Conservation (phyloP, 2,797 vertebrate genomes). For the Channa striata region DNA sequence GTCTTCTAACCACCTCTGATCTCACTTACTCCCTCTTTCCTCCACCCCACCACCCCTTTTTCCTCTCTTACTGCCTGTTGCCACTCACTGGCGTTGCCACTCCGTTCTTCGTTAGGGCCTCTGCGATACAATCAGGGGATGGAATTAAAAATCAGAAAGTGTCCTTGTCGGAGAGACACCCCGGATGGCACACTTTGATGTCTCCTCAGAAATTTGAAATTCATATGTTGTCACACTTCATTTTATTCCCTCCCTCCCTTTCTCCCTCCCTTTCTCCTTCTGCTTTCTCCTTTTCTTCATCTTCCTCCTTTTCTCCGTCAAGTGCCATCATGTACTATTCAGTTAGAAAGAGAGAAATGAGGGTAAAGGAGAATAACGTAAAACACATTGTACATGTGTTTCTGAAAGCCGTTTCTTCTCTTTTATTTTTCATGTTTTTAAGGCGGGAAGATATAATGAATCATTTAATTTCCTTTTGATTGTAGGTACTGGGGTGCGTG, state of each 20-base stretch:
- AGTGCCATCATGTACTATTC: conserved; percentile 84
- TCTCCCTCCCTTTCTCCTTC: conserved; percentile 29
- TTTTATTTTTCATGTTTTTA: conserved; percentile 83
- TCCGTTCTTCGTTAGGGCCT: conserved; percentile 84
- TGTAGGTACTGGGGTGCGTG: conserved; percentile 74
- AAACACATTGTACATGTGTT: conserved; percentile 75
- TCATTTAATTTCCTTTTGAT: conserved; percentile 86
- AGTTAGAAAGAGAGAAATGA: conserved; percentile 66
- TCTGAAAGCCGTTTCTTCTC: conserved; percentile 72
- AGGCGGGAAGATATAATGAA: conserved; percentile 80
- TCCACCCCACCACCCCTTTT: conserved; percentile 39
- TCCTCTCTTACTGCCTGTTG: conserved; percentile 78
- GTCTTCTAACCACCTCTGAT: conserved; percentile 77
- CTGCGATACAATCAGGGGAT: conserved; percentile 87
- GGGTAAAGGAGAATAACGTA: conserved; percentile 53
- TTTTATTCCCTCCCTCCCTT: conserved; percentile 76
- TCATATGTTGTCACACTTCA: conserved; percentile 91
- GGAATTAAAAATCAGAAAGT: conserved; percentile 89
- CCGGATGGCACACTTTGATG: conserved; percentile 87
- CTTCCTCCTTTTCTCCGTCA: conserved; percentile 65
- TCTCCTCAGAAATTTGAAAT: conserved; percentile 88
- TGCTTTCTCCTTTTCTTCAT: conserved; percentile 61
- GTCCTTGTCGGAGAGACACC: conserved; percentile 86
- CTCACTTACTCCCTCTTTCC: conserved; percentile 75
- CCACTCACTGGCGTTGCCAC: conserved; percentile 74